These are phyloP conservation scores for Myotis planiceps DNA, from an alignment of 2,797 vertebrate genomes.

Conservation along the genomic window DNA sequence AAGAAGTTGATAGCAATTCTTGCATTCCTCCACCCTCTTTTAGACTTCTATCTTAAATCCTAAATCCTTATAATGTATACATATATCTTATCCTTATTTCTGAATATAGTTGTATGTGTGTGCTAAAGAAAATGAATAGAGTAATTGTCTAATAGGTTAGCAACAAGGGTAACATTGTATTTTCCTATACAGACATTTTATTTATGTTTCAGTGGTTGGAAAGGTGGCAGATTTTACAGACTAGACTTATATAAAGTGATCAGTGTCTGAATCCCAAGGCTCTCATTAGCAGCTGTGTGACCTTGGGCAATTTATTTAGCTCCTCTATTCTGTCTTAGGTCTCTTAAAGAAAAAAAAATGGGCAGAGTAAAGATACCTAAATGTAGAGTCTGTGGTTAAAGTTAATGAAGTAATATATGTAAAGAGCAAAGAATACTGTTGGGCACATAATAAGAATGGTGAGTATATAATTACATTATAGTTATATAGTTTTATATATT, in stretches of 20 bases:
- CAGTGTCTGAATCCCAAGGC: neutral
- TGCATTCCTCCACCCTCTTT: too few relatives aligned
- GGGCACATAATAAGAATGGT: neutral
- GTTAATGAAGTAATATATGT: neutral
- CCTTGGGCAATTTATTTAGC: neutral
- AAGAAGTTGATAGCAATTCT: neutral
- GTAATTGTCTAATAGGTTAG: neutral
- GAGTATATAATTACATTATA: neutral
- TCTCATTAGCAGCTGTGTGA: neutral
- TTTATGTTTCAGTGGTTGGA: neutral
- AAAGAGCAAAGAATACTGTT: neutral
- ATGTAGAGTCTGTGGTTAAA: neutral
- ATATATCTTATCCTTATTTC: neutral
- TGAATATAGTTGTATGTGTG: neutral
- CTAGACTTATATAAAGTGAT: neutral
- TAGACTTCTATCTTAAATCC: neutral
- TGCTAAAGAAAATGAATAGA: neutral
- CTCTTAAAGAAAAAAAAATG: neutral
- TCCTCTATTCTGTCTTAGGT: neutral
- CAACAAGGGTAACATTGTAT: neutral
- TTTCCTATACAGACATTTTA: neutral
- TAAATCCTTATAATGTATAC: neutral
- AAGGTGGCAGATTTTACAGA: neutral
- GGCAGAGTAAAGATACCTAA: neutral
- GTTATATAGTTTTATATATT: neutral